These are phyloP conservation scores for Oscarella lobularis DNA, from an alignment of 37 sponge, comb jelly and placozoan species.

Conservation along the genomic window DNA sequence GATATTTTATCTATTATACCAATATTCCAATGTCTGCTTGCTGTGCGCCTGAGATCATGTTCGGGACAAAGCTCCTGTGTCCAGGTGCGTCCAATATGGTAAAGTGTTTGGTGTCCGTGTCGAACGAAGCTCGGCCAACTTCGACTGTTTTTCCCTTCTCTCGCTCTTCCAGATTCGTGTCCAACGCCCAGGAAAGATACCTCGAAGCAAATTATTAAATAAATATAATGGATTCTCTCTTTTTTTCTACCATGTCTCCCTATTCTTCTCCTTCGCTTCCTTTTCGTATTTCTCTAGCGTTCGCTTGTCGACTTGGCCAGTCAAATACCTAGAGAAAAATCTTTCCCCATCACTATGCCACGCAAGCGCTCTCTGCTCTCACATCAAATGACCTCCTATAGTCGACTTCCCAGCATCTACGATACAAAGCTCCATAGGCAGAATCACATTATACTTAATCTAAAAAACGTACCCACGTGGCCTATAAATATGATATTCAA, in stretches of 20 bases:
- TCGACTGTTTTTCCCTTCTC: constrained; percentile 98
- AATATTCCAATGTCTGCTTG: constrained; percentile 95
- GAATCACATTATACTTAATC: constrained; percentile 2
- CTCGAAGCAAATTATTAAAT: background rate
- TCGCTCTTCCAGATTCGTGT: constrained; percentile 93
- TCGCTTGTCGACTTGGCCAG: constrained; percentile 93
- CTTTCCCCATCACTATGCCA: background rate
- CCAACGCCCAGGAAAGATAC: constrained; percentile 96
- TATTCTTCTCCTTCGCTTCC: constrained; percentile 97
- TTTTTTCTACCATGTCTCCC: constrained; percentile 94
- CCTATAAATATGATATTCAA: constrained; percentile 96
- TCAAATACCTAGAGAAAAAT: constrained; percentile 46
- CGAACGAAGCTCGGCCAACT: constrained; percentile 88
- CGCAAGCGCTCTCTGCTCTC: constrained; percentile 21
- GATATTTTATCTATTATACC: constrained; percentile 23
- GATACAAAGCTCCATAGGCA: background rate
- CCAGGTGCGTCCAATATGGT: constrained; percentile 97
- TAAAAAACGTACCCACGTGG: constrained; percentile 61
- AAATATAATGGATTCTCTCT: background rate
- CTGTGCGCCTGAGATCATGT: constrained; percentile 96
- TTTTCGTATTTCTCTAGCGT: constrained; percentile 98
- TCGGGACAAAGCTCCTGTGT: constrained; percentile 93
- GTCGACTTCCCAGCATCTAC: constrained; percentile 98
- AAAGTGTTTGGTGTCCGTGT: constrained; percentile 90
- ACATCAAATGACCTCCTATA: constrained; percentile 96